phyloP scores from a whole-genome alignment of 2,797 vertebrate species.

The Apogon talboti region DNA sequence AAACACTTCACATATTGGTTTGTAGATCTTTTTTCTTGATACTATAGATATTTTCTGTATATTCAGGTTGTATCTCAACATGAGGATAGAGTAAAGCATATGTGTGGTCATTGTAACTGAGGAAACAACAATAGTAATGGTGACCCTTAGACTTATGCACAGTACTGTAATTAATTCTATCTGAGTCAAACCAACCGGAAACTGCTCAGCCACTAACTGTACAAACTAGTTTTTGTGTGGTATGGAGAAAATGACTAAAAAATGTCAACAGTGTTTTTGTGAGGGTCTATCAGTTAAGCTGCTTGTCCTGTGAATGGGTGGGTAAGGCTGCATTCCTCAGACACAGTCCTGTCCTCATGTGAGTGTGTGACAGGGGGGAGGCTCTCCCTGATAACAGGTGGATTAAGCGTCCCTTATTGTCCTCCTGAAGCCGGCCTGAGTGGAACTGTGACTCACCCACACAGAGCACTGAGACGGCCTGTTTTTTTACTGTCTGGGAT shows the following conservation, averaged over 20 bases:
- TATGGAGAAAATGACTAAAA: slow-evolving; percentile 54
- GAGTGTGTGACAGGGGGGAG: slow-evolving; percentile 61
- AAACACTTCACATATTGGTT: no score
- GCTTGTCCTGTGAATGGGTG: slow-evolving; percentile 45
- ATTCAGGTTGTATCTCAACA: no score
- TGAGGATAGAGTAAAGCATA: no score
- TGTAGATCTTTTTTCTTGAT: no score
- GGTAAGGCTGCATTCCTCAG: slow-evolving; percentile 74
- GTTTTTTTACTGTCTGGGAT: slow-evolving; percentile 53
- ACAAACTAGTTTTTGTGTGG: slow-evolving; percentile 52
- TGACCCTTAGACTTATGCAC: no score
- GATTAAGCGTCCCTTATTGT: slow-evolving; percentile 77
- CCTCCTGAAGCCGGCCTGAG: slow-evolving; percentile 33
- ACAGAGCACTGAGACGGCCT: slow-evolving; percentile 43
- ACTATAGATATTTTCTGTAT: no score
- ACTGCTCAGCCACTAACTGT: slow-evolving; percentile 31
- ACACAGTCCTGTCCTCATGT: slow-evolving; percentile 40
- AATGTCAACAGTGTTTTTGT: slow-evolving; percentile 54
- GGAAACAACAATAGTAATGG: no score
- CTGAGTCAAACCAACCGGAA: slow-evolving; percentile 37
- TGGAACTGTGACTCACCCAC: slow-evolving; percentile 58
- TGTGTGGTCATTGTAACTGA: no score
- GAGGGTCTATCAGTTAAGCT: slow-evolving; percentile 68
- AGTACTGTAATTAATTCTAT: no score
- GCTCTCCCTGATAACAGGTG: slow-evolving; percentile 79